Conservation (phyloP, 2,113 vertebrate species). For the Cairina moschata region DNA sequence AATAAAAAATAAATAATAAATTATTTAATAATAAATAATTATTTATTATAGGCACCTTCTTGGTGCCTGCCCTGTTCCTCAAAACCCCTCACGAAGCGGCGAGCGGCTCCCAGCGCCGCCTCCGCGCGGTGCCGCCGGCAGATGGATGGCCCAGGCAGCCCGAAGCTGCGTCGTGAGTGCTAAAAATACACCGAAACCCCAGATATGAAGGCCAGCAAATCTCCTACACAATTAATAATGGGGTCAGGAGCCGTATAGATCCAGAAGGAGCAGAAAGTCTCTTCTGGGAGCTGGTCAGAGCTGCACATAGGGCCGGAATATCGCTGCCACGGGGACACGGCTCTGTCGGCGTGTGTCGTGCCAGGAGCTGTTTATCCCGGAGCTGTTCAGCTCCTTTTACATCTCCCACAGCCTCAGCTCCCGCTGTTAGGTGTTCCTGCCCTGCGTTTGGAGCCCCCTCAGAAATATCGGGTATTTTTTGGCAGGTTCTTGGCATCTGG, state of each 20-base stretch:
- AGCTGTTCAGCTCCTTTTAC: background rate
- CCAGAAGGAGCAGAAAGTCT: rapidly evolving
- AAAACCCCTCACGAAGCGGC: rapidly evolving
- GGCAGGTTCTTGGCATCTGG: background rate
- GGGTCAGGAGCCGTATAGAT: background rate
- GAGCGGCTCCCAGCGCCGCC: background rate
- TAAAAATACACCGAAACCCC: background rate
- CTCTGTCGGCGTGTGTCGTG: background rate
- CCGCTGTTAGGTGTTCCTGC: background rate
- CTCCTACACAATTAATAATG: background rate
- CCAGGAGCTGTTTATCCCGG: rapidly evolving
- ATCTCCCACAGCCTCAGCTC: background rate
- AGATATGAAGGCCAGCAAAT: background rate
- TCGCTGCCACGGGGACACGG: rapidly evolving
- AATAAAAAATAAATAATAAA: no score
- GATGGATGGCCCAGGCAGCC: background rate
- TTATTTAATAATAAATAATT: no score
- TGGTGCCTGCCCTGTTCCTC: rapidly evolving
- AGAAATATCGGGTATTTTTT: background rate
- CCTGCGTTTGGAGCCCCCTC: background rate
- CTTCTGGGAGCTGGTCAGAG: background rate
- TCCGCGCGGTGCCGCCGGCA: background rate
- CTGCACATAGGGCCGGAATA: rapidly evolving
- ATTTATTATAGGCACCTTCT: no score
- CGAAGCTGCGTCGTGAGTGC: rapidly evolving